phyloP scores from a whole-genome alignment of 2,888 invertebrate species.

The Lithophane ornitopus region DNA sequence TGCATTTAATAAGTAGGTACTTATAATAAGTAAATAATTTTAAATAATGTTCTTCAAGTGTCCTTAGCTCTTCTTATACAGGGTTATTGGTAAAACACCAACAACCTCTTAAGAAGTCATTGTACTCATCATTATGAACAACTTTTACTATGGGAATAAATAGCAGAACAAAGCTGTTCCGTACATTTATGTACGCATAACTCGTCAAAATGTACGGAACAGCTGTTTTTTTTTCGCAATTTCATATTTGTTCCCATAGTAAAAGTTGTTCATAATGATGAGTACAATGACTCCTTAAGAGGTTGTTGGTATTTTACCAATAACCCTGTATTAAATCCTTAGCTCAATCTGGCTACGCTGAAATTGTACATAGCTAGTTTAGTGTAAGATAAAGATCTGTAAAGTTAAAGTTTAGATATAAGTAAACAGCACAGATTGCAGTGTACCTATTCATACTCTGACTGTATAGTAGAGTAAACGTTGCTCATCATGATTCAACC shows the following conservation, averaged over 20 bases:
- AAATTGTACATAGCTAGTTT: slow-evolving; percentile 27
- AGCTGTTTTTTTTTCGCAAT: no score
- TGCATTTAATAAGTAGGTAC: slow-evolving; percentile 37
- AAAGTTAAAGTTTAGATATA: slow-evolving; percentile 7
- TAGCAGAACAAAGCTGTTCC: no score
- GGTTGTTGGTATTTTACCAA: no score
- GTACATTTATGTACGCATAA: no score
- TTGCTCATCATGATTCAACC: not conserved
- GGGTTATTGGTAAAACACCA: no score
- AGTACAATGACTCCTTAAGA: no score
- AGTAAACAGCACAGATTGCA: not conserved
- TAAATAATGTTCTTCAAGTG: slow-evolving; percentile 7
- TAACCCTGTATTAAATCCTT: not conserved
- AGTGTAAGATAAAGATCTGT: slow-evolving; percentile 14
- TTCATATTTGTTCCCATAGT: no score
- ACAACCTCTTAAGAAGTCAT: no score
- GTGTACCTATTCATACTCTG: not conserved
- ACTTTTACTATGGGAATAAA: no score
- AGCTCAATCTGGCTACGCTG: slow-evolving; percentile 34
- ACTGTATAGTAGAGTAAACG: not conserved
- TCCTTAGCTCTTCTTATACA: not conserved
- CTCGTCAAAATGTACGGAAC: no score
- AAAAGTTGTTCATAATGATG: no score
- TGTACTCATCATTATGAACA: no score
- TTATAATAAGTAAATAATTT: slow-evolving; percentile 2